Conservation (phyloP, 2,888 invertebrate genomes). For the Leptura quadrifasciata region DNA sequence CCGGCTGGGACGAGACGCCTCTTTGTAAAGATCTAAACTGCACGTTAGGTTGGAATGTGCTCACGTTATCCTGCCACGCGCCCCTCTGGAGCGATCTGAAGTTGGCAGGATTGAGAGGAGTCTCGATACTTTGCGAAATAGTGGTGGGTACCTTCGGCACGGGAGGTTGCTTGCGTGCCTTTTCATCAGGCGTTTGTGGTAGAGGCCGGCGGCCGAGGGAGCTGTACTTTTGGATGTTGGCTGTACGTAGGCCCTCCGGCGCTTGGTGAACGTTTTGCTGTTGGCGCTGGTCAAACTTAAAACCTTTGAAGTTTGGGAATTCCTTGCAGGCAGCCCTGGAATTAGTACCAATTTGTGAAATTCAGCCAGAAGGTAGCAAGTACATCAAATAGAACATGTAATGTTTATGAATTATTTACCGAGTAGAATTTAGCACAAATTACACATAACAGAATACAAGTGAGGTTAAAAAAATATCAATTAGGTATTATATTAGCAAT, state of each 20-base stretch:
- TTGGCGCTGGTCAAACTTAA: conserved; percentile 76
- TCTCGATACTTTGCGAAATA: conserved; percentile 67
- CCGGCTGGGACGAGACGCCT: conserved; percentile 62
- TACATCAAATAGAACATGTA: no score
- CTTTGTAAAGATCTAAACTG: conserved; percentile 67
- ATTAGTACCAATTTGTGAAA: neutral
- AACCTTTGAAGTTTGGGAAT: conserved; percentile 74
- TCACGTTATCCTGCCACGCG: conserved; percentile 69
- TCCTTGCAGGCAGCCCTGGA: conserved; percentile 75
- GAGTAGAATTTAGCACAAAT: no score
- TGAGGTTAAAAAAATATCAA: no score
- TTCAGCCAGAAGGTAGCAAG: neutral
- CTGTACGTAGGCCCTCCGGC: conserved; percentile 65
- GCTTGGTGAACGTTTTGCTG: conserved; percentile 62
- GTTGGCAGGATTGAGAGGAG: conserved; percentile 74
- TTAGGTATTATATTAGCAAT: no score
- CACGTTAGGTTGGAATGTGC: conserved; percentile 65
- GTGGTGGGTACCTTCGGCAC: conserved; percentile 71
- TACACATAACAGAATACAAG: no score
- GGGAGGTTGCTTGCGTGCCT: conserved; percentile 68
- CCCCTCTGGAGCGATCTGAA: conserved; percentile 75
- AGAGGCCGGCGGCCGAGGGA: conserved; percentile 72
- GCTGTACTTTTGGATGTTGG: conserved; percentile 73
- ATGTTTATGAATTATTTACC: no score
- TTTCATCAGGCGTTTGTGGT: conserved; percentile 73